Evolutionary conservation across 1,140 invertebrate species (phyloP), one percentile per base, ranked within the genome.

Genomic region (Gryon sp.): DNA sequence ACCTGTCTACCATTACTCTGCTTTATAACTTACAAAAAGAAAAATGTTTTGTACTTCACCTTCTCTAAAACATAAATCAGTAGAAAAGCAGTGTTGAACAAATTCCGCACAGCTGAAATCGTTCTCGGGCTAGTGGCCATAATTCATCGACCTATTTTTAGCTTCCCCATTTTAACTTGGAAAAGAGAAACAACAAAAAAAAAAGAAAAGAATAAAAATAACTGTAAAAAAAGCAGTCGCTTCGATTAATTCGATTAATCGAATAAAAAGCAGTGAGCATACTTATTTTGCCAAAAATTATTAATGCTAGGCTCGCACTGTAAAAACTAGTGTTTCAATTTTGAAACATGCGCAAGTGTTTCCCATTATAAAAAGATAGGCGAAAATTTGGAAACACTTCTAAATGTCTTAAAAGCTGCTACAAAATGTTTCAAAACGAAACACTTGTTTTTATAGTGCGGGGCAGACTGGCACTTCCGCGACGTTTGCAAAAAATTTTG

Each of bases 401-500:
- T n/a, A 24, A 24, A 24, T 24, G 22, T 4, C 7, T 4, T 4
- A 24, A 24, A 24, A 7, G 22, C 7, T 4, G 22, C 22, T 3
- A 24, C 7, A 3, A 24, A 24, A 4, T 24, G 22, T n/a, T 3
- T 7, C 22, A 41, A 41, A 11, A 20, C n/a, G 5, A 52, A 52
- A n/a, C n/a, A n/a, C n/a, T 40, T 20, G 43, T 45, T 43, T 70
- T 60, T 22, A 53, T 28, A 30, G 65, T 52, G 38, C 20, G 62
- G 19, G 48, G 62, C 60, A 22, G 19, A 3, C 24, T 16, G 32
- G 43, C 52, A 19, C 66, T 74, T 74, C 60, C 55, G 75, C 59
- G 66, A 62, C 62, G 66, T 15, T 60, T 45, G 60, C 48, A 24
- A 68, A 36, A 72, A n/a, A n/a, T n/a, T 38, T 75, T 45, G 45